Base-by-base conservation (phyloP, 2,797 vertebrate species). In the Danio choprae region DNA sequence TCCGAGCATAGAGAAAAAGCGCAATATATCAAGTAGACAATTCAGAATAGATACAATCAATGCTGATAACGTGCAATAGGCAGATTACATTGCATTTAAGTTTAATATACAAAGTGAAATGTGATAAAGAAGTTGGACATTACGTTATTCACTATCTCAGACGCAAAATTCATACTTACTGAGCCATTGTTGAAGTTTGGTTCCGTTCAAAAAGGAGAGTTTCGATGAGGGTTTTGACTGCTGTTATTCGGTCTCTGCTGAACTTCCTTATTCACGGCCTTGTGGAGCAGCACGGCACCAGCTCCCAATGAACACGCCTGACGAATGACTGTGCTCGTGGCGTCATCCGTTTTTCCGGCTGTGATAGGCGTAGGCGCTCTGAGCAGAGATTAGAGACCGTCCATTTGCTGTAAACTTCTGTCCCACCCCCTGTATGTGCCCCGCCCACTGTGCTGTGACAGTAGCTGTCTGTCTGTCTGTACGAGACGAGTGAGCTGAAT, bases 211-310 rank as follows among this genome's bases (percentile, higher is more conserved):
- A 76, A 86, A 58, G 86, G 81, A 87, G 78, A 86, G 58, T 58
- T 3, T 9, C 18, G 70, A 48, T 10, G 10, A 60, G 62, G 12
- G 20, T 22, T 58, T n/a, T 55, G 6, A 68, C 68, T 38, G 43
- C 44, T n/a, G 22, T 40, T 59, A 56, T 48, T 11, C 80, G 77
- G 51, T 79, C 72, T 55, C 59, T 41, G 8, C 50, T 62, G 38
- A 48, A 88, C 90, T 94, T 95, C 93, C 93, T 92, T 53, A 56
- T 93, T 89, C 86, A 68, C 80, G 6, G 77, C 63, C 18, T 29
- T 83, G 59, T 86, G 29, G 11, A 7, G 0, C 8, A 38, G 7
- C 20, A 43, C 38, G 0, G 36, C 18, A 4, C 2, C 58, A 59
- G 18, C 81, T 48, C 72, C 56, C 84, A 50, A 13, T 38, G 18